phyloP scores from a whole-genome alignment of 2,113 vertebrate species.

The Dromaius novaehollandiae region DNA sequence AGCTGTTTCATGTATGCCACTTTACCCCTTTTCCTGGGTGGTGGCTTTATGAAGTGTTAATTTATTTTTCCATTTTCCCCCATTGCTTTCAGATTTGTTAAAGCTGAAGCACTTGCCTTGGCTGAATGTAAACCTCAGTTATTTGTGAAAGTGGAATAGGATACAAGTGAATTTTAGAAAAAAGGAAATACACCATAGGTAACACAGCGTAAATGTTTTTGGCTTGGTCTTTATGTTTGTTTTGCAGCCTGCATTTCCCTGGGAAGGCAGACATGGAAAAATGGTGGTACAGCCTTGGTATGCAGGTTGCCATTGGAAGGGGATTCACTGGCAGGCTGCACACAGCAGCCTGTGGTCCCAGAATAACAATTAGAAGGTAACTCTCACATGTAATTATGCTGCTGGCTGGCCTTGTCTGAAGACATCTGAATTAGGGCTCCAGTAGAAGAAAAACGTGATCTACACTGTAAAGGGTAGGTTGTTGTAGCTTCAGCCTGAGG shows the following conservation, averaged over 20 bases:
- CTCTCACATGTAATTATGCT: accelerated
- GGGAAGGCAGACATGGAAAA: not conserved
- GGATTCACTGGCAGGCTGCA: not conserved
- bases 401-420: not conserved
- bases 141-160: not conserved
- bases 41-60: not conserved
- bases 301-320: not conserved
- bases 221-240: not conserved
- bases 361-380: not conserved
- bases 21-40: not conserved
- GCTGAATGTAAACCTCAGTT: not conserved
- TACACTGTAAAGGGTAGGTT: not conserved
- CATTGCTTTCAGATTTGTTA: not conserved
- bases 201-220: not conserved
- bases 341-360: not conserved
- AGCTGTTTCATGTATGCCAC: not conserved
- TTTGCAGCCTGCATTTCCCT: not conserved
- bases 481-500: not conserved
- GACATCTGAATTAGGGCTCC: not conserved
- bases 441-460: not conserved
- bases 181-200: not conserved
- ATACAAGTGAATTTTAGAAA: not conserved
- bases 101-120: not conserved
- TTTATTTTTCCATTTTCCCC: not conserved
- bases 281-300: not conserved